These are phyloP conservation scores for Sisyra terminalis DNA, from an alignment of 2,888 invertebrate species.

Conservation along the genomic window DNA sequence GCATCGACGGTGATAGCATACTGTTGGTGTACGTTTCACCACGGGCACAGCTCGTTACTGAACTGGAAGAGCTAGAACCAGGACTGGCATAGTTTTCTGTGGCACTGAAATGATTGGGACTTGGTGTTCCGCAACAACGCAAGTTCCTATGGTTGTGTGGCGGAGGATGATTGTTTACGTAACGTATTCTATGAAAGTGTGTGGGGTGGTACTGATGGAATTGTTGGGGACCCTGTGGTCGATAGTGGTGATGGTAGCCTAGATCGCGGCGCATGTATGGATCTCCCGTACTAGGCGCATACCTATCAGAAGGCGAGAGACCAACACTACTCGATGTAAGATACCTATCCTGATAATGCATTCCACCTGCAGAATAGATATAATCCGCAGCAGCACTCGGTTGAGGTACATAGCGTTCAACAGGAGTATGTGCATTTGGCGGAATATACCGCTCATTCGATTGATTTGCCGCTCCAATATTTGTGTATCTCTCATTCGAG, in stretches of 20 bases:
- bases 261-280: slow-evolving; percentile 40
- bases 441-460: slow-evolving; percentile 23
- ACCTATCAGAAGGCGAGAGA: slow-evolving; percentile 4
- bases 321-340: slow-evolving; percentile 2
- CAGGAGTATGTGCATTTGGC: slow-evolving; percentile 52
- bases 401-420: slow-evolving; percentile 53
- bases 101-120: slow-evolving; percentile 1
- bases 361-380: slow-evolving; percentile 17
- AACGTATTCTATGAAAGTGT: slow-evolving; percentile 20
- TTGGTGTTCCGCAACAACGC: slow-evolving; percentile 25
- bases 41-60: slow-evolving; percentile 18
- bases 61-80: slow-evolving; percentile 15
- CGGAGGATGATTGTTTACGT: slow-evolving; percentile 21
- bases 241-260: slow-evolving; percentile 36
- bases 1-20: slow-evolving; percentile 18
- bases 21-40: slow-evolving; percentile 21
- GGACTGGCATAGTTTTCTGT: slow-evolving; percentile 14
- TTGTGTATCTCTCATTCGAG: neutral
- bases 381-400: slow-evolving; percentile 30
- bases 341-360: slow-evolving; percentile 2
- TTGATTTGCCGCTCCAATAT: no score
- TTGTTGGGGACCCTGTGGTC: slow-evolving; percentile 30
- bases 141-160: slow-evolving; percentile 19
- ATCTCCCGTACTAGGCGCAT: slow-evolving; percentile 22
- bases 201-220: slow-evolving; percentile 17